Conservation (phyloP, 2,113 vertebrate species). For the Trematocara marginatum region DNA sequence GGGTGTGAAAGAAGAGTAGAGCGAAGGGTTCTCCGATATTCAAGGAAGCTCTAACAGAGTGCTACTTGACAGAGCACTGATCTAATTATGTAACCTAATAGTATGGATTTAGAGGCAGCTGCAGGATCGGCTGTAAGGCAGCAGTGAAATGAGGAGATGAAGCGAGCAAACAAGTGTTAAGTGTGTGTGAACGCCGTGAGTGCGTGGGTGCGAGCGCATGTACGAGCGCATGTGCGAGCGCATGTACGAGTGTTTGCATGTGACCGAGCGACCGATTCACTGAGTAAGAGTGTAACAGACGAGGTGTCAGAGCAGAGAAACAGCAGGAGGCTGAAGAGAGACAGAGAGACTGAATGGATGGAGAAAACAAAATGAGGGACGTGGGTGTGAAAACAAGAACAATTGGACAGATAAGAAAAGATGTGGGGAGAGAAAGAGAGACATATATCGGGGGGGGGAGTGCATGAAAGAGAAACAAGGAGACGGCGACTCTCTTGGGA, state of each 20-base stretch:
- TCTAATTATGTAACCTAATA: conserved; percentile 32
- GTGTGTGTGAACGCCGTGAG: not conserved
- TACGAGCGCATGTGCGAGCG: not conserved
- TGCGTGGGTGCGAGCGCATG: not conserved
- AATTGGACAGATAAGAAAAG: conserved; percentile 11
- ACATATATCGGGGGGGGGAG: not conserved
- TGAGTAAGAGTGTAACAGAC: conserved; percentile 1
- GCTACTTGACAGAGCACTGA: conserved; percentile 1
- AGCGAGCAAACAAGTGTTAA: not conserved
- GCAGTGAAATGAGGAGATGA: not conserved
- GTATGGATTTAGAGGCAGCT: conserved; percentile 9
- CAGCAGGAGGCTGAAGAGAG: not conserved
- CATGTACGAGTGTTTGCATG: not conserved
- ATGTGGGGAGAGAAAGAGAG: not conserved
- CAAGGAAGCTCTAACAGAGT: not conserved
- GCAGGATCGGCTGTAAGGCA: not conserved
- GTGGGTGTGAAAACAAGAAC: conserved; percentile 18
- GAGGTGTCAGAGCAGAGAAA: conserved; percentile 24
- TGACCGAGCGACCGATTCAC: not conserved
- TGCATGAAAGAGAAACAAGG: not conserved
- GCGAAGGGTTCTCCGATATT: not conserved
- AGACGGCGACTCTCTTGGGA: conserved; percentile 25
- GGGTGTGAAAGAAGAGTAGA: not conserved
- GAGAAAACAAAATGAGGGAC: not conserved
- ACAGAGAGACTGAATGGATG: not conserved